Evolutionary conservation across 2,797 vertebrate genomes (phyloP).

Genomic region (Ibycter americanus): DNA sequence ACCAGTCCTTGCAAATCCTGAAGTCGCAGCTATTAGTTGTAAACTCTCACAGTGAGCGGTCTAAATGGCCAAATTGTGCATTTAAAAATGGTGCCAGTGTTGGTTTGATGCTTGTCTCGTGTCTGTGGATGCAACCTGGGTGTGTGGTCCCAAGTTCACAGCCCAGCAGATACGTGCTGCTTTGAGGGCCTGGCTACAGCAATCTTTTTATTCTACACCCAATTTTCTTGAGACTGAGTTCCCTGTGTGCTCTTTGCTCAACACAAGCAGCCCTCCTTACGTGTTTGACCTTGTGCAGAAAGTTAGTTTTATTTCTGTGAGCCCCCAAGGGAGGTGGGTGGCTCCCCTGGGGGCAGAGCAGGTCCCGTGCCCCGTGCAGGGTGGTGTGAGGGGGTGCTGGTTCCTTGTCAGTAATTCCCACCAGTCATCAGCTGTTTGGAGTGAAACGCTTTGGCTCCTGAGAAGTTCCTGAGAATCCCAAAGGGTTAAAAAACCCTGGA

Average conservation of each 20-base stretch:
- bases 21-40: background rate
- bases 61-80: background rate
- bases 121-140: background rate
- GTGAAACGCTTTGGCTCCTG: background rate
- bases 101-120: background rate
- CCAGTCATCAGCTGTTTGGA: fast-evolving
- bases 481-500: background rate
- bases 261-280: background rate
- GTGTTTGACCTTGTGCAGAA: background rate
- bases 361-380: background rate
- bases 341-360: background rate
- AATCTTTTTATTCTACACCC: background rate
- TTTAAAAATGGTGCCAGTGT: background rate
- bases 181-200: background rate
- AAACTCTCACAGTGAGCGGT: background rate
- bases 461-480: background rate
- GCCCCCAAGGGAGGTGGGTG: background rate
- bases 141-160: background rate
- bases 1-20: background rate
- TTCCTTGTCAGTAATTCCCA: background rate
- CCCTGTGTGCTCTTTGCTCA: background rate
- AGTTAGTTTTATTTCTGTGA: background rate
- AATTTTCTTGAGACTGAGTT: background rate
- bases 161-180: background rate
- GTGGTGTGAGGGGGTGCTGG: background rate